Percentiles rank a stretch among this genome's conserved stretches.
Evolutionary conservation across 2,888 invertebrate genomes (phyloP).

Genomic region (Aspidapion aeneum): DNA sequence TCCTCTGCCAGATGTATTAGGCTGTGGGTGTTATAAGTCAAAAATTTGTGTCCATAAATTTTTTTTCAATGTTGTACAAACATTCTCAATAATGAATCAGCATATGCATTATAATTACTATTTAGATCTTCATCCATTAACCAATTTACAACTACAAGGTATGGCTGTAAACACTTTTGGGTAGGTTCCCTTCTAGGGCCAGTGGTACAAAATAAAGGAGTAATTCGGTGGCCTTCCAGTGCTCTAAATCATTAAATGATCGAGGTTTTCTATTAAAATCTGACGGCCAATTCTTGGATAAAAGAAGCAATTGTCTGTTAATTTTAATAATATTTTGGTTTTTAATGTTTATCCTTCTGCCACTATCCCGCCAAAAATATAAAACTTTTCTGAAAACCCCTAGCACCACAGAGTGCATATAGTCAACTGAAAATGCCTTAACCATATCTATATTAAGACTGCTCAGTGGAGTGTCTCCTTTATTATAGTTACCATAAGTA

Average conservation of each 20-base stretch:
- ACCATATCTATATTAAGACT: constrained; percentile 15
- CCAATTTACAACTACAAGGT: neutral
- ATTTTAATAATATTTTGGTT: neutral
- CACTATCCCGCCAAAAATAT: constrained; percentile 9
- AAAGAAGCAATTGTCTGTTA: neutral
- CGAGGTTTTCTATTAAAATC: constrained; percentile 33
- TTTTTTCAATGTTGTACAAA: constrained; percentile 2
- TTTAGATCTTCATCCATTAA: neutral
- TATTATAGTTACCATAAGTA: constrained; percentile 15
- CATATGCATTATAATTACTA: neutral
- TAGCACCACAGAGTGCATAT: constrained; percentile 18
- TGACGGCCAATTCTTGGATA: constrained; percentile 24
- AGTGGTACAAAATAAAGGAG: neutral
- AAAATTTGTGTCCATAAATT: constrained; percentile 15
- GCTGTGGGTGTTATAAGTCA: constrained; percentile 18
- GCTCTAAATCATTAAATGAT: constrained; percentile 24
- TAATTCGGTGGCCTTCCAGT: constrained; percentile 31
- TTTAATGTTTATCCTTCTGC: neutral
- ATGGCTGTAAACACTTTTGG: neutral
- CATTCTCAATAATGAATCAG: neutral
- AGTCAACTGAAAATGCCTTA: constrained; percentile 16
- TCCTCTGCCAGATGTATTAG: constrained; percentile 16
- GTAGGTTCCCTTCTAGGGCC: neutral
- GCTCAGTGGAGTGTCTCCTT: constrained; percentile 12
- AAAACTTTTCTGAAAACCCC: constrained; percentile 15